A percentile compares a stretch with the other conserved stretches of the same genome.
phyloP scores from a whole-genome alignment of 2,888 invertebrate genomes.

The Rhimphoctona megacephalus region DNA sequence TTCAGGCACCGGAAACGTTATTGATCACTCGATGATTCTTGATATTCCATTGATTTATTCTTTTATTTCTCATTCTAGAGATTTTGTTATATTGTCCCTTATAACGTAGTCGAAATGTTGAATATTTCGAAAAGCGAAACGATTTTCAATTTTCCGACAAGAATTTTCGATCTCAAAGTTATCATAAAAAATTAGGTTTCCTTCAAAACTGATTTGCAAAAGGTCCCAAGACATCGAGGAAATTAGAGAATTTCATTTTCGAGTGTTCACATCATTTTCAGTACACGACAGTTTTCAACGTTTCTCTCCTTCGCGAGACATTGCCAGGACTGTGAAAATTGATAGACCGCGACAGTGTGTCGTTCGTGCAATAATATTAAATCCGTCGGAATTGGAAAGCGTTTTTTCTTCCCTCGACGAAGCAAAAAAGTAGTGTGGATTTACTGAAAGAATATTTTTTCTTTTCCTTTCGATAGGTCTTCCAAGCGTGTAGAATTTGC shows the following conservation, averaged over 20 bases:
- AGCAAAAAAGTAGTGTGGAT: slow-evolving; percentile 6
- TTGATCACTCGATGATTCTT: slow-evolving; percentile 9
- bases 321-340: neutral
- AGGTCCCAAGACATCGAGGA: neutral
- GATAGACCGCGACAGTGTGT: slow-evolving; percentile 14
- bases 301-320: neutral
- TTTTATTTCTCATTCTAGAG: neutral
- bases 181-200: neutral
- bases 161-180: neutral
- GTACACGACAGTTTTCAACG: neutral
- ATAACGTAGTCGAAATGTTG: neutral
- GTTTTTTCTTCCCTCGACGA: neutral
- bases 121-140: neutral
- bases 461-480: slow-evolving; percentile 16
- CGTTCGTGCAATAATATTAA: neutral
- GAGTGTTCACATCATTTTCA: neutral
- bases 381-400: slow-evolving; percentile 18
- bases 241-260: neutral
- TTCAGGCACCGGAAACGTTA: neutral
- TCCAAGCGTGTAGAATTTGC: slow-evolving; percentile 17
- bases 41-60: neutral
- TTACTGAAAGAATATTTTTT: neutral
- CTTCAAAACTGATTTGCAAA: neutral
- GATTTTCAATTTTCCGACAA: neutral
- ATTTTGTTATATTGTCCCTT: neutral